These are phyloP conservation scores for Abrostola tripartita DNA, from an alignment of 2,888 invertebrate species.

Conservation along the genomic window DNA sequence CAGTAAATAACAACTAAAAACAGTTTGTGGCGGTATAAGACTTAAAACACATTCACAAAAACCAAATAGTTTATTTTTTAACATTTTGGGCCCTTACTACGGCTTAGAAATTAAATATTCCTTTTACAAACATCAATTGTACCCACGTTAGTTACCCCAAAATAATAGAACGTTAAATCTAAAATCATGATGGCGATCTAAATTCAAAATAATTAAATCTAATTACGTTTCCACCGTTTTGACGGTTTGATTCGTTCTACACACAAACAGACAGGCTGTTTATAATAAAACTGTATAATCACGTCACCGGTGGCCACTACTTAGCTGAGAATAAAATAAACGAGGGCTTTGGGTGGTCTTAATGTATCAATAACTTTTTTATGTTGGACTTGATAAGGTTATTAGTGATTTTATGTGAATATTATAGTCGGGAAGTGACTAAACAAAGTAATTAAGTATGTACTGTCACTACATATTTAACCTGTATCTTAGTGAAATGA, in stretches of 20 bases:
- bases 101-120: slow-evolving; percentile 8
- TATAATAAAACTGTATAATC: slow-evolving; percentile 46
- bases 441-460: slow-evolving; percentile 14
- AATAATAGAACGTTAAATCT: slow-evolving; percentile 26
- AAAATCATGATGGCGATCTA: slow-evolving; percentile 33
- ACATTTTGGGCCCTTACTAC: too few species aligned
- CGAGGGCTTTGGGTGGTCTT: slow-evolving; percentile 43
- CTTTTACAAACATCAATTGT: not conserved
- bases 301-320: slow-evolving; percentile 45
- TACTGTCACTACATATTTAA: slow-evolving; percentile 3
- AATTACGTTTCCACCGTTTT: slow-evolving; percentile 50
- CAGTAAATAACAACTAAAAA: too few species aligned
- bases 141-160: slow-evolving; percentile 25
- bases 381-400: slow-evolving; percentile 27
- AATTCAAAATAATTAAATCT: slow-evolving; percentile 54
- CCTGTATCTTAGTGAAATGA: not conserved
- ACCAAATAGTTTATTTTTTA: too few species aligned
- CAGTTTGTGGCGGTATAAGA: too few species aligned
- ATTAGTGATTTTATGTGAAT: slow-evolving; percentile 29
- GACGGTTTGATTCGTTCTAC: slow-evolving; percentile 49
- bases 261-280: slow-evolving; percentile 40
- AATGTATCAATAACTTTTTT: slow-evolving; percentile 36
- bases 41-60: too few species aligned
- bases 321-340: slow-evolving; percentile 41
- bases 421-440: slow-evolving; percentile 7